Evolutionary conservation across 2,888 invertebrate species (phyloP).

Genomic region (Eurytoma adleriae): DNA sequence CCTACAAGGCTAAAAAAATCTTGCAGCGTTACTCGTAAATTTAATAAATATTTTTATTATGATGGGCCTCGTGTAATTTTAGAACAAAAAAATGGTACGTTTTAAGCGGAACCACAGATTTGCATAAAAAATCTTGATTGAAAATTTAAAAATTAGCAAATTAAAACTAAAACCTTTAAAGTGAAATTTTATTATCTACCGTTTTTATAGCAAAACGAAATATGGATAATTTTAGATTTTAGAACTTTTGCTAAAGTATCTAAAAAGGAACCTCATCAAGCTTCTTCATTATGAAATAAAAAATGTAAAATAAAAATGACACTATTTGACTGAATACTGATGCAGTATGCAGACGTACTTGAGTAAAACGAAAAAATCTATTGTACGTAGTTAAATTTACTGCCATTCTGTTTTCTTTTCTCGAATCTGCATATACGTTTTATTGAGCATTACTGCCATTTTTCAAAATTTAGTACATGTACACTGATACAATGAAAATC

Average conservation of each 20-base stretch:
- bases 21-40: constrained; percentile 21
- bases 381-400: constrained; percentile 68
- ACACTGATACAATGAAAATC: constrained; percentile 61
- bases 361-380: constrained; percentile 11
- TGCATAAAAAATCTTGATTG: constrained; percentile 6
- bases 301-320: constrained; percentile 53
- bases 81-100: neutral
- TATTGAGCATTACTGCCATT: constrained; percentile 73
- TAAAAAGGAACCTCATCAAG: neutral
- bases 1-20: constrained; percentile 17
- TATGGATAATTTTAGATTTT: constrained; percentile 1
- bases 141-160: neutral
- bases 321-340: too few relatives aligned
- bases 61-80: constrained; percentile 23
- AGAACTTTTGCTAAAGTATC: neutral
- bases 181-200: constrained; percentile 1
- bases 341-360: too few relatives aligned
- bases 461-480: constrained; percentile 66
- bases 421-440: constrained; percentile 65
- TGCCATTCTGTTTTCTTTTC: constrained; percentile 66
- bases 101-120: neutral
- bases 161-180: constrained; percentile 1
- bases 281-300: neutral
- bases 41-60: constrained; percentile 37
- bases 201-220: constrained; percentile 3